Base-by-base conservation (phyloP, 1,140 invertebrate genomes). In the Drosophila ironensis region DNA sequence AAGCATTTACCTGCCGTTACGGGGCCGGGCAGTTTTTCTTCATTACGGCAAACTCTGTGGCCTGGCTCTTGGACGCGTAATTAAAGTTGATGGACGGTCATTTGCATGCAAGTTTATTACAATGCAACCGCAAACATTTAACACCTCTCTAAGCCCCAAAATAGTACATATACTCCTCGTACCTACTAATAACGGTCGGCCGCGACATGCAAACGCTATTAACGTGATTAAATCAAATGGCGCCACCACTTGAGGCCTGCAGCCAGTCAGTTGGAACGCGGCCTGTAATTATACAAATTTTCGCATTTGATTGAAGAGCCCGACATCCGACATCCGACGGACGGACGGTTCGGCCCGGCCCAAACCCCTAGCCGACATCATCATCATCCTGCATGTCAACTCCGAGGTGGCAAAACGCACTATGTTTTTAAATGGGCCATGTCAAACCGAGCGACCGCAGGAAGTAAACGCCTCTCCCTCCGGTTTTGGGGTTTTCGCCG, bases 171-270 rank as follows among this genome's bases (percentile, higher is more conserved):
- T 35, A n/a, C n/a, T n/a, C n/a, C n/a, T n/a, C n/a, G n/a, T n/a
- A n/a, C n/a, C n/a, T n/a, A n/a, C n/a, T n/a, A n/a, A n/a, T n/a
- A n/a, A n/a, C n/a, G n/a, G n/a, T n/a, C n/a, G 4, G 7, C 40
- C 38, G 59, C 70, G 70, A 86, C 78, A 86, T 86, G 78, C 74
- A 74, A 86, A 74, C 52, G 81, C 80, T 75, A 72, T 84, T 84
- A 84, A 74, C 71, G 60, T 84, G 80, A 84, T 86, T 86, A 84
- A 86, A 84, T 86, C 80, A 78, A 86, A 71, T 63, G 52, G 54
- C 54, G 42, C 41, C 33, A 40, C 28, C 56, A 53, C 66, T 53
- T 47, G 61, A 42, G 59, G 56, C 17, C 35, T 22, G 52, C 33
- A 12, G n/a, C 27, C 27, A 28, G 8, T 6, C 67, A 42, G 59